Conservation (phyloP, 2,888 invertebrate species). For the Ethmia dodecea region DNA sequence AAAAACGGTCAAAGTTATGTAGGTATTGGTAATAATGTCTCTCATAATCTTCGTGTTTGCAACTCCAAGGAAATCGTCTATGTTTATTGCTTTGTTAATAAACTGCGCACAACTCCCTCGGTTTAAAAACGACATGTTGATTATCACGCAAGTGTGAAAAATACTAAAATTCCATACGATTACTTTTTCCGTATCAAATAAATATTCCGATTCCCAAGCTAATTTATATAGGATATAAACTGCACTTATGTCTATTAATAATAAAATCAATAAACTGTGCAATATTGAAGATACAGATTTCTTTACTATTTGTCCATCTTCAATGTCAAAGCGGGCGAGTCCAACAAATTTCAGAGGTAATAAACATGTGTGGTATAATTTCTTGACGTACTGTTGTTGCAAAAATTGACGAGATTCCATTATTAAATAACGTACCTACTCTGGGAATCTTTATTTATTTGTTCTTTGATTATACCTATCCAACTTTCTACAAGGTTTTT, state of each 20-base stretch:
- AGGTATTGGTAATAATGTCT: constrained; percentile 24
- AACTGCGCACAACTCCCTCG: constrained; percentile 29
- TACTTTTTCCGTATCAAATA: constrained; percentile 35
- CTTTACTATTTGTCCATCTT: constrained; percentile 30
- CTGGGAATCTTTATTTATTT: no score
- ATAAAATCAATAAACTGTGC: constrained; percentile 26
- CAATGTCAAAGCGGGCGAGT: constrained; percentile 38
- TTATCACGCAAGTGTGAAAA: constrained; percentile 29
- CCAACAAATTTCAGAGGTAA: constrained; percentile 31
- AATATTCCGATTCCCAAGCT: constrained; percentile 20
- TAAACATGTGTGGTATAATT: constrained; percentile 23
- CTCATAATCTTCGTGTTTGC: constrained; percentile 52
- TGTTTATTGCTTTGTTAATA: constrained; percentile 34
- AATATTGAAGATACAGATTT: constrained; percentile 24
- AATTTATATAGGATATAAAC: constrained; percentile 30
- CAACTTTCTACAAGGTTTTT: no score
- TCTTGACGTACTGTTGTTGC: constrained; percentile 30
- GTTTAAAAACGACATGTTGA: constrained; percentile 36
- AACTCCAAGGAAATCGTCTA: constrained; percentile 42
- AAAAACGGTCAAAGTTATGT: constrained; percentile 13
- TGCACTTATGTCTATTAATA: constrained; percentile 21
- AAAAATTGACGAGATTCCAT: no score
- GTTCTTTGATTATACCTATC: no score
- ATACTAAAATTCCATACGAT: constrained; percentile 29
- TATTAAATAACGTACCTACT: no score